Percentiles rank a stretch among this genome's conserved stretches.
phyloP scores from a whole-genome alignment of 2,888 invertebrate species.

The Drosophila fulvimacula region DNA sequence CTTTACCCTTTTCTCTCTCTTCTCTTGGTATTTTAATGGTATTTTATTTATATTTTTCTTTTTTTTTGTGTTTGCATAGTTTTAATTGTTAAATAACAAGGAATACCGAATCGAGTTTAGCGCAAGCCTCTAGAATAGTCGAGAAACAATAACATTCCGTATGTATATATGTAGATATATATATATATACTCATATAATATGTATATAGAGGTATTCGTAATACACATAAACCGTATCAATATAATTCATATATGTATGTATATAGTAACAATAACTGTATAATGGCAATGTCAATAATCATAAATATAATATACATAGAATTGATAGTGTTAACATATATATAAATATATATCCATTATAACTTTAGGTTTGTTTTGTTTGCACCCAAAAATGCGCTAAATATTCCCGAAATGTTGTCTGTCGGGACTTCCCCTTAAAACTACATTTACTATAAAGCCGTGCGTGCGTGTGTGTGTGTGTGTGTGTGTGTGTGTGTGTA shows the following conservation, averaged over 20 bases:
- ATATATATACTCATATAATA: conserved; percentile 6
- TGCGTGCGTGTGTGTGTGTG: conserved; percentile 2
- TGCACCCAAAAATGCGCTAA: conserved; percentile 15
- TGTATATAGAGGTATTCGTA: conserved; percentile 40
- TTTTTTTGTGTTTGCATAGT: conserved; percentile 32
- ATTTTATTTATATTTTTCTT: conserved; percentile 6
- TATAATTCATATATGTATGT: conserved; percentile 67
- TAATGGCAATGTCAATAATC: conserved; percentile 69
- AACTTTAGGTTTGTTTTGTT: not conserved
- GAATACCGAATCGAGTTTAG: conserved; percentile 74
- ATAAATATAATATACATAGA: conserved; percentile 62
- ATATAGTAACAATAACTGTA: conserved; percentile 66
- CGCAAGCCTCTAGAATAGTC: conserved; percentile 70
- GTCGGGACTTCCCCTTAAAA: conserved; percentile 13
- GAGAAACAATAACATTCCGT: conserved; percentile 55
- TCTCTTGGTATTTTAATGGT: conserved; percentile 11
- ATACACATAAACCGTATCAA: conserved; percentile 40
- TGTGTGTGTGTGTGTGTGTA: not conserved
- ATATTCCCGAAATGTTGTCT: conserved; percentile 14
- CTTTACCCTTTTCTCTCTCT: not conserved
- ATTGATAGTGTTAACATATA: conserved; percentile 25
- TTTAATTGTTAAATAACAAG: conserved; percentile 75
- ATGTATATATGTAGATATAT: not conserved
- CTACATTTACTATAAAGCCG: conserved; percentile 3
- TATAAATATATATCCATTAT: not conserved